Percentiles rank a stretch among this genome's conserved stretches.
phyloP scores from a whole-genome alignment of 2,113 vertebrate species.

The Pitta sordida region DNA sequence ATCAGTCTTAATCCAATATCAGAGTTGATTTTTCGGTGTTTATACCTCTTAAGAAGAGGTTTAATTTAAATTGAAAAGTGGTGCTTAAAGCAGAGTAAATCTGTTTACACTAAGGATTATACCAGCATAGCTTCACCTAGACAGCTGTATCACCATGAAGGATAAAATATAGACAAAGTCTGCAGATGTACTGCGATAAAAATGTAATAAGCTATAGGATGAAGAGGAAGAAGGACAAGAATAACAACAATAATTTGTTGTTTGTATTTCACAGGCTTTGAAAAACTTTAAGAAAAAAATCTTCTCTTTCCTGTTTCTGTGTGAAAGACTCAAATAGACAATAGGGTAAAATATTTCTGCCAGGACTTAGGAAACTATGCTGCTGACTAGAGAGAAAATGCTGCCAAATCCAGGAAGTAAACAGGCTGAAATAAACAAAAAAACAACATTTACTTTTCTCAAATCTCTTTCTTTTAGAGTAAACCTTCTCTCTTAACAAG shows the following conservation, averaged over 20 bases:
- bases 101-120: constrained; percentile 3
- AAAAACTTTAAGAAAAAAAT: background rate
- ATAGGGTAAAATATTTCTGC: constrained; percentile 44
- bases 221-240: background rate
- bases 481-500: background rate
- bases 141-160: background rate
- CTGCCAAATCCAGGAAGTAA: constrained; percentile 41
- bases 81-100: background rate
- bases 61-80: constrained; percentile 33
- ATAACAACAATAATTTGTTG: constrained; percentile 38
- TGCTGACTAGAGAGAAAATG: constrained; percentile 25
- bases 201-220: background rate
- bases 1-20: constrained; percentile 10
- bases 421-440: constrained; percentile 39
- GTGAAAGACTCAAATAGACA: constrained; percentile 26
- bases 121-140: background rate
- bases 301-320: constrained; percentile 39
- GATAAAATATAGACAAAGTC: background rate
- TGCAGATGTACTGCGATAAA: background rate
- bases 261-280: constrained; percentile 21
- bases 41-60: background rate
- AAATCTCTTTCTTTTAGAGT: background rate
- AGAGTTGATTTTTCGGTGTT: background rate
- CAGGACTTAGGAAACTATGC: background rate
- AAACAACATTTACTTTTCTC: constrained; percentile 20